Evolutionary conservation across 2,113 vertebrate genomes (phyloP).

Genomic region (Pelobates fuscus): DNA sequence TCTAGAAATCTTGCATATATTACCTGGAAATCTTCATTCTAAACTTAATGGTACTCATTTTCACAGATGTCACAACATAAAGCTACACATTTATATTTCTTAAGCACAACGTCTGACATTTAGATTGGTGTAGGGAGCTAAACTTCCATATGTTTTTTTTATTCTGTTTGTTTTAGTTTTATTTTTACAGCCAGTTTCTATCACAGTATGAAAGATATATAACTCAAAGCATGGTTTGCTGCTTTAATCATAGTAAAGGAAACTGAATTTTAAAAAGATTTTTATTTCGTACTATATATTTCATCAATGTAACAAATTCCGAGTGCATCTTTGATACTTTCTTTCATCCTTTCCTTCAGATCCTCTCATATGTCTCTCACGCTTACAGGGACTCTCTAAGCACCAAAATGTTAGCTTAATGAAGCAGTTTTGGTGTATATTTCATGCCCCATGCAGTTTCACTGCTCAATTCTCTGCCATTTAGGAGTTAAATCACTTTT

Average conservation of each 20-base stretch:
- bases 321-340: too few species aligned
- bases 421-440: too few species aligned
- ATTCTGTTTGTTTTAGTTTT: constrained; percentile 43
- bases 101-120: constrained; percentile 46
- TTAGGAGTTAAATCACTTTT: too few species aligned
- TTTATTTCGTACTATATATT: constrained; percentile 21
- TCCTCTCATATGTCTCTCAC: too few species aligned
- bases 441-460: too few species aligned
- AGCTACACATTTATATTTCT: constrained; percentile 42
- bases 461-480: too few species aligned
- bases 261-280: constrained; percentile 17
- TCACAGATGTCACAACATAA: constrained; percentile 47
- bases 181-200: constrained; percentile 44
- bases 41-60: constrained; percentile 37
- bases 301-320: not conserved
- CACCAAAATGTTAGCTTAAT: too few species aligned
- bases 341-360: too few species aligned
- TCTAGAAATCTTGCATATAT: constrained; percentile 42
- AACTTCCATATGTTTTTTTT: constrained; percentile 47
- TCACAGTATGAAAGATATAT: constrained; percentile 44
- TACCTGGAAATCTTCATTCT: constrained; percentile 46
- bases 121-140: constrained; percentile 35
- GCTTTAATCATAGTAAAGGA: constrained; percentile 20
- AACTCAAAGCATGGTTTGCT: constrained; percentile 25
- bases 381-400: too few species aligned